Conservation (phyloP, 2,113 vertebrate species). For the Coryphaenoides rupestris region DNA sequence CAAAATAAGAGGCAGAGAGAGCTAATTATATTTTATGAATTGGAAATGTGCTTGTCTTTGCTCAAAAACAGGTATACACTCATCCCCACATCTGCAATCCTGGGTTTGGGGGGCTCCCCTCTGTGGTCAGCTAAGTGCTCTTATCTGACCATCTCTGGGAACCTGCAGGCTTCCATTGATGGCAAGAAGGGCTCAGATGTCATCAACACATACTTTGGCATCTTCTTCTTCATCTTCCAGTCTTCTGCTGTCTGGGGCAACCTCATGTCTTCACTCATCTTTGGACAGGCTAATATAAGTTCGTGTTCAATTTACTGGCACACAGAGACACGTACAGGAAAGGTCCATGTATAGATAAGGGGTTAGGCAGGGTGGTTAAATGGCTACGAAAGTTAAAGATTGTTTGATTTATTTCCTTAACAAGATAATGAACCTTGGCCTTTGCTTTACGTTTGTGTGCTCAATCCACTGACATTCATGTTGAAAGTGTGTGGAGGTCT, state of each 20-base stretch:
- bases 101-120: slow-evolving; percentile 88
- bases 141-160: slow-evolving; percentile 85
- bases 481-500: no score
- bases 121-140: slow-evolving; percentile 94
- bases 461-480: no score
- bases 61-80: slow-evolving; percentile 83
- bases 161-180: slow-evolving; percentile 57
- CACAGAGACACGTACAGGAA: no score
- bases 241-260: slow-evolving; percentile 91
- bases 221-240: slow-evolving; percentile 95
- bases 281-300: slow-evolving; percentile 80
- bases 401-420: no score
- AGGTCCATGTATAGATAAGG: no score
- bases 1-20: no score
- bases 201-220: slow-evolving; percentile 89
- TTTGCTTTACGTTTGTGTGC: no score
- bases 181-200: slow-evolving; percentile 74
- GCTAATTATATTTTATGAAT: no score
- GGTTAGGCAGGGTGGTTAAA: no score
- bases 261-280: slow-evolving; percentile 91
- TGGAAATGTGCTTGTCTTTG: neutral
- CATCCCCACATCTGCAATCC: slow-evolving; percentile 85
- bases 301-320: slow-evolving; percentile 26
- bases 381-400: no score
- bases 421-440: no score